These are phyloP conservation scores for Synaphobranchus kaupii DNA, from an alignment of 2,797 vertebrate species.

Conservation along the genomic window DNA sequence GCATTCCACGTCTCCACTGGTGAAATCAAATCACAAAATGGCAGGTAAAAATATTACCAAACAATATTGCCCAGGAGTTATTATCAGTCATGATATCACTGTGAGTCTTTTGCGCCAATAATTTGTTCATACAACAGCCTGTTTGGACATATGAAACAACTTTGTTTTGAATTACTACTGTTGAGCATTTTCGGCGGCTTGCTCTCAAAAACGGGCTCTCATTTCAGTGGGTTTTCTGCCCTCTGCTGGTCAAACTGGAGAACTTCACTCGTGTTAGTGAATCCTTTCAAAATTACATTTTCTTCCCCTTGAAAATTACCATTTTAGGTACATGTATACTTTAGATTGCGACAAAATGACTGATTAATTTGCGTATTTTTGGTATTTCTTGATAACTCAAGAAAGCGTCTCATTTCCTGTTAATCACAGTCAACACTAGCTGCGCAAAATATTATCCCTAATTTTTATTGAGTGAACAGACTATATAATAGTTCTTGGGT, in stretches of 20 bases:
- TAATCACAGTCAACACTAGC: background rate
- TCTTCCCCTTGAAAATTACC: background rate
- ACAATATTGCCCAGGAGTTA: background rate
- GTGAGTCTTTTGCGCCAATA: background rate
- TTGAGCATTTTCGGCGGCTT: constrained; percentile 50
- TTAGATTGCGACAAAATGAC: background rate
- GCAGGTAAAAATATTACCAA: background rate
- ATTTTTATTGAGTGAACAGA: background rate
- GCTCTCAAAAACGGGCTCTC: constrained; percentile 41
- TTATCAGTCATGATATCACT: background rate
- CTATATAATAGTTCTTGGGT: background rate
- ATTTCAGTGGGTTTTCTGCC: constrained; percentile 56
- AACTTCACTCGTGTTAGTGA: constrained; percentile 23
- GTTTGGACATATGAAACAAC: constrained; percentile 10
- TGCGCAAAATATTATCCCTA: background rate
- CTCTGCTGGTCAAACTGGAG: constrained; percentile 53
- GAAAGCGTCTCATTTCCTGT: background rate
- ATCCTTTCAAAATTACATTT: background rate
- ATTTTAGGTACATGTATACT: background rate
- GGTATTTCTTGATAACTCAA: background rate
- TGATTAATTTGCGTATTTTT: background rate
- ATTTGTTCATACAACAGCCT: constrained; percentile 12
- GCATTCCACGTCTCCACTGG: background rate
- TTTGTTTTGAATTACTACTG: constrained; percentile 38
- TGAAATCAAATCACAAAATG: background rate